A percentile compares a stretch with the other conserved stretches of the same genome.
These are phyloP conservation scores for Antheraea mylitta DNA, from an alignment of 1,140 invertebrate species.

Conservation along the genomic window DNA sequence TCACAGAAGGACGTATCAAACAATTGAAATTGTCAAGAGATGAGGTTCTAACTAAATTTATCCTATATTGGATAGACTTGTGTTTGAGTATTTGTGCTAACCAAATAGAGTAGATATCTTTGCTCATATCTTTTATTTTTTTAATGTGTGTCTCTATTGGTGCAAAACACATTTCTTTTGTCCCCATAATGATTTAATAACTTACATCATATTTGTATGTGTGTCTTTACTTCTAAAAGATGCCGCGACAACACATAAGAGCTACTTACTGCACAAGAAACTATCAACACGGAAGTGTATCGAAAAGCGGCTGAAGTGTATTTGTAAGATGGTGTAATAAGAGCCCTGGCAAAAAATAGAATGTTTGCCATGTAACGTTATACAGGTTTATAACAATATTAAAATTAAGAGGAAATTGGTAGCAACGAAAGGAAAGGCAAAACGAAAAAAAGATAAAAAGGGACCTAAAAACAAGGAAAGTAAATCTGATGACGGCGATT, in stretches of 20 bases:
- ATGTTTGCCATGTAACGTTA: too few relatives aligned
- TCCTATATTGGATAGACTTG: too few relatives aligned
- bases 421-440: constrained; percentile 22
- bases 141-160: too few relatives aligned
- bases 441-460: constrained; percentile 19
- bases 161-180: too few relatives aligned
- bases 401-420: constrained; percentile 16
- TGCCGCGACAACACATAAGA: constrained; percentile 11
- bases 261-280: constrained; percentile 21
- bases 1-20: too few relatives aligned
- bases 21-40: too few relatives aligned
- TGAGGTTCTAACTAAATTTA: too few relatives aligned
- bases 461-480: constrained; percentile 2
- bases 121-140: too few relatives aligned
- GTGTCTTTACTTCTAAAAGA: constrained; percentile 18
- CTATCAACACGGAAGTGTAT: constrained; percentile 30
- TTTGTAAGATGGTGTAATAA: constrained; percentile 25
- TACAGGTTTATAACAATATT: constrained; percentile 29
- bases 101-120: too few relatives aligned
- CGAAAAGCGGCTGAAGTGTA: constrained; percentile 31
- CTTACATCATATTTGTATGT: constrained; percentile 10
- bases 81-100: too few relatives aligned
- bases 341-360: constrained; percentile 30
- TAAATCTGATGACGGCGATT: too few relatives aligned
- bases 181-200: neutral